Evolutionary conservation across 35 echinoderm and acorn worm species (phyloP).

Genomic region (Apostichopus californicus): DNA sequence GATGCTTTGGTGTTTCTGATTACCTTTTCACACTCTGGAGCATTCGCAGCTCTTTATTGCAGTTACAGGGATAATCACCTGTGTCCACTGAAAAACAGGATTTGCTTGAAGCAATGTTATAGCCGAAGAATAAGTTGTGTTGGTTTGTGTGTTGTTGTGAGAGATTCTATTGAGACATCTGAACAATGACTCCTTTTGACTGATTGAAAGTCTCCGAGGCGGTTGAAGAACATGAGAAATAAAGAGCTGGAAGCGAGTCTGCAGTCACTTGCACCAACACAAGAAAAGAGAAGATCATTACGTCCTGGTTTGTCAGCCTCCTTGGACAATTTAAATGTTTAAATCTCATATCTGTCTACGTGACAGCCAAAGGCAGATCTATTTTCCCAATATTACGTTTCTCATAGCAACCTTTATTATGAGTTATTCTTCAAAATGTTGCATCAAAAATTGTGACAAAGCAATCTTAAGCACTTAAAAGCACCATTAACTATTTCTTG

Average conservation of each 20-base stretch:
- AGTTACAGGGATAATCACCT: slow-evolving; percentile 45
- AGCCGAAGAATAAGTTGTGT: slow-evolving; percentile 8
- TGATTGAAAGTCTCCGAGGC: background rate
- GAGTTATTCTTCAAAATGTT: background rate
- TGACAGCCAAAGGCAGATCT: background rate
- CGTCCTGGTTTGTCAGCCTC: slow-evolving; percentile 16
- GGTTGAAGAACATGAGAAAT: slow-evolving; percentile 9
- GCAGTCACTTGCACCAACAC: background rate
- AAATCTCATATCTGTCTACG: background rate
- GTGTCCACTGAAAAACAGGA: slow-evolving; percentile 35
- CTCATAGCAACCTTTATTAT: background rate
- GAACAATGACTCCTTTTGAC: slow-evolving; percentile 42
- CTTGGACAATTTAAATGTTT: slow-evolving; percentile 2
- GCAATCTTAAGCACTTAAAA: background rate
- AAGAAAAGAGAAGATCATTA: background rate
- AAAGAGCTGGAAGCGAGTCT: background rate
- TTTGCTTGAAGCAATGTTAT: slow-evolving; percentile 32
- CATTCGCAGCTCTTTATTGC: slow-evolving; percentile 17
- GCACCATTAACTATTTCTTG: background rate
- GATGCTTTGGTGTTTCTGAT: slow-evolving; percentile 44
- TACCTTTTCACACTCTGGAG: slow-evolving; percentile 40
- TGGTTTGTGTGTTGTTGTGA: slow-evolving; percentile 24
- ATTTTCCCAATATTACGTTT: background rate
- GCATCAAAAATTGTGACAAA: background rate
- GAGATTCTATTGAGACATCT: slow-evolving; percentile 35